Base-by-base conservation (phyloP, 2,888 invertebrate species). In the Chrysodeixis includens region DNA sequence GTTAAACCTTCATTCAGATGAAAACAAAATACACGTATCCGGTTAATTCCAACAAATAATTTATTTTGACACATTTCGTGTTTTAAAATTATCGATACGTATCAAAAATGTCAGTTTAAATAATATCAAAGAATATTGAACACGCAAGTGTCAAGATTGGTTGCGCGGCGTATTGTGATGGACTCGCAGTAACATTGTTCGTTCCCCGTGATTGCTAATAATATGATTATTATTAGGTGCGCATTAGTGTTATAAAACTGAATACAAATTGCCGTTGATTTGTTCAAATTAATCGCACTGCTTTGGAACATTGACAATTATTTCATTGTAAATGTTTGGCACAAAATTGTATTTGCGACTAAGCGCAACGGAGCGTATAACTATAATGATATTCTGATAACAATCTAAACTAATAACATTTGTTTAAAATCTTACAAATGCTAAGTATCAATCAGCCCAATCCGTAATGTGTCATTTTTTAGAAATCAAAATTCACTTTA, bases 71-170 rank as follows among this genome's bases (percentile, higher is more conserved):
- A 75, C 79, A 74, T 81, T 82, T 83, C 61, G 66, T 76, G 76
- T 40, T 58, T 49, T 76, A 76, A 60, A 59, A 72, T 60, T 70
- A 74, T 71, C 70, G 74, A 81, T 86, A 78, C 77, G 84, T 86
- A 3, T 18, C 46, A 9, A 14, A n/a, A 22, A 12, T 56, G 63
- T 35, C 85, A 81, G 79, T 87, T 89, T 84, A 71, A 83, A 86
- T 90, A 83, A 83, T 84, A 88, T 90, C 82, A 83, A 79, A 71
- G 69, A 74, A 78, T 82, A 73, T 86, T 83, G 83, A 83, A 86
- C 83, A 83, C 62, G 76, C 88, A 90, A 93, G 91, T 91, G 89
- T 93, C 94, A 94, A 93, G 86, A 90, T 76, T 81, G 68, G 83
- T 90, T 85, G 78, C 71, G 69, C 81, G 71, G 55, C 71, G 83